Conservation (phyloP, 1,140 invertebrate species). For the Leptinotarsa lineolata region DNA sequence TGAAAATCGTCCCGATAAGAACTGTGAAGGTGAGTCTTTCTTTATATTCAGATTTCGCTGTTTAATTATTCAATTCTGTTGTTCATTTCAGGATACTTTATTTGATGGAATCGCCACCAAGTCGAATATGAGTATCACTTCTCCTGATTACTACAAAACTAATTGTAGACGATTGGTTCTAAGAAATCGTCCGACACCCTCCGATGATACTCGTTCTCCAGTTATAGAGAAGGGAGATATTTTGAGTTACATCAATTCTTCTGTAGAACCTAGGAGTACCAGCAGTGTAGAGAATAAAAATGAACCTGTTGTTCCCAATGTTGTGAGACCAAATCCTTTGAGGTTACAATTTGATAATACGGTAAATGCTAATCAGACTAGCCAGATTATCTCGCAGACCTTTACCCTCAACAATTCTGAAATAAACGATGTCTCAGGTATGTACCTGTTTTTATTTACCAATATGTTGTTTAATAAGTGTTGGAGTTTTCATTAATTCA, state of each 20-base stretch:
- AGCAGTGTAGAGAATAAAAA: neutral
- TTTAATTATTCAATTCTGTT: neutral
- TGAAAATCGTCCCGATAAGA: conserved; percentile 39
- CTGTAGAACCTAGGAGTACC: conserved; percentile 24
- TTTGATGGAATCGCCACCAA: conserved; percentile 35
- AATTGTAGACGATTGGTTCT: conserved; percentile 34
- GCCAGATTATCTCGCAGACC: conserved; percentile 31
- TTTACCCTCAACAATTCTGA: conserved; percentile 27
- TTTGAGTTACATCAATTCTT: conserved; percentile 27
- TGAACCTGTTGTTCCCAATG: neutral
- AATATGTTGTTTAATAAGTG: neutral
- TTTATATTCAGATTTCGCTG: neutral
- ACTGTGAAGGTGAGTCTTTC: conserved; percentile 35
- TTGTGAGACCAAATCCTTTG: conserved; percentile 19
- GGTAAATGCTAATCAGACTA: conserved; percentile 26
- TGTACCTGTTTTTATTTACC: neutral
- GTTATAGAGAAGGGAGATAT: conserved; percentile 28
- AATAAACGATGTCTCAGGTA: neutral
- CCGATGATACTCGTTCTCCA: conserved; percentile 20
- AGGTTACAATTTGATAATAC: conserved; percentile 33
- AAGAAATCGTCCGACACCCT: conserved; percentile 19
- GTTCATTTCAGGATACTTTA: conserved; percentile 39
- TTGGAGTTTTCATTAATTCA: no score
- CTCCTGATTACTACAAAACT: conserved; percentile 32
- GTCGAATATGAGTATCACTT: conserved; percentile 15